Evolutionary conservation across 2,113 vertebrate genomes (phyloP).

Genomic region (Sylvietta virens): DNA sequence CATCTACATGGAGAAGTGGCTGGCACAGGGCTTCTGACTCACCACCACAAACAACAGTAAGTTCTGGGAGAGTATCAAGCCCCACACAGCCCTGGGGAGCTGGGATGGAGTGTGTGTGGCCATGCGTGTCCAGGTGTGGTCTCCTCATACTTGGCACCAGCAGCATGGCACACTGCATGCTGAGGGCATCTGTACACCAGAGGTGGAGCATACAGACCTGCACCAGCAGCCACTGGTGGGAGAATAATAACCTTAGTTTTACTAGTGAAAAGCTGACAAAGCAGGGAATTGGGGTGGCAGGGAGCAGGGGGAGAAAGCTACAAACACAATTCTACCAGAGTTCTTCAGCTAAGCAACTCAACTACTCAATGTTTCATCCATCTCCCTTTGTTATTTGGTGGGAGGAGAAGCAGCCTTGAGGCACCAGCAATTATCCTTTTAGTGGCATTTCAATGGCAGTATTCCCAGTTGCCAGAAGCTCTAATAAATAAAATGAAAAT

Average conservation of each 20-base stretch:
- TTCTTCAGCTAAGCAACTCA: conserved; percentile 13
- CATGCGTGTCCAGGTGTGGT: neutral
- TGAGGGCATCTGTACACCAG: neutral
- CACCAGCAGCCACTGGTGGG: neutral
- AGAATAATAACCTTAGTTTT: neutral
- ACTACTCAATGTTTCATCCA: conserved; percentile 30
- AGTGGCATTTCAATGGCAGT: conserved; percentile 51
- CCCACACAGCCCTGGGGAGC: neutral
- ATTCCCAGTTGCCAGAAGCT: conserved; percentile 54
- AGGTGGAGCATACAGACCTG: neutral
- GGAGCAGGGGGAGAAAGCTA: neutral
- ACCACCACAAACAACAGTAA: neutral
- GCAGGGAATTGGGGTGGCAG: neutral
- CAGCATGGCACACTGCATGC: neutral
- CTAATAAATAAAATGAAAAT: conserved; percentile 64
- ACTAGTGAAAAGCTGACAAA: neutral
- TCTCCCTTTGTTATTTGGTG: conserved; percentile 37
- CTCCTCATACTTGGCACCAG: neutral
- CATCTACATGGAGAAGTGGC: neutral
- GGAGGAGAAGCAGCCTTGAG: conserved; percentile 42
- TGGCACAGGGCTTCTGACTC: neutral
- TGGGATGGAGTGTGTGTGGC: neutral
- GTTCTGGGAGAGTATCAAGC: neutral
- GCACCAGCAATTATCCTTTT: conserved; percentile 56
- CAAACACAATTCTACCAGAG: neutral